Conservation (phyloP, 2,113 vertebrate species). For the Speoplatyrhinus poulsoni region DNA sequence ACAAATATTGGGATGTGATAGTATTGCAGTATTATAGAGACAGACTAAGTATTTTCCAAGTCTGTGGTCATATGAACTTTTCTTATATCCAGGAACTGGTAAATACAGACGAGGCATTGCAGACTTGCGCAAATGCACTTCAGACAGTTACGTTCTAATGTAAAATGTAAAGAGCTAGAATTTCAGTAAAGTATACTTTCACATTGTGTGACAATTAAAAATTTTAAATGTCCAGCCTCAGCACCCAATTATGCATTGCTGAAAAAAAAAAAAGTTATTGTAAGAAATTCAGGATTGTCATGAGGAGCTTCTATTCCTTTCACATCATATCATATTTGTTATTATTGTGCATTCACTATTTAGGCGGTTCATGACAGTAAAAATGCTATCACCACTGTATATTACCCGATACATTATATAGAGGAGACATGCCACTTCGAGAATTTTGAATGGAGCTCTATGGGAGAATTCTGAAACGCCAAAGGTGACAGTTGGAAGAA, state of each 20-base stretch:
- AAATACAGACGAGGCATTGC: constrained; percentile 20
- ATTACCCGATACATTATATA: constrained; percentile 6
- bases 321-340: background rate
- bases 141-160: constrained; percentile 28
- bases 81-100: constrained; percentile 25
- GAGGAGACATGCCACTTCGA: too few relatives aligned
- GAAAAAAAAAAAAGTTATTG: constrained; percentile 6
- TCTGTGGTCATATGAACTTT: constrained; percentile 38
- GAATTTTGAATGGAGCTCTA: too few relatives aligned
- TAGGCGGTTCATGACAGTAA: constrained; percentile 47
- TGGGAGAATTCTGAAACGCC: too few relatives aligned
- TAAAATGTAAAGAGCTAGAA: constrained; percentile 52
- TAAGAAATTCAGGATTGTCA: constrained; percentile 4
- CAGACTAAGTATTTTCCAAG: constrained; percentile 29
- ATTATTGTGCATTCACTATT: constrained; percentile 35
- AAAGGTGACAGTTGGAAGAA: too few relatives aligned
- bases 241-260: background rate
- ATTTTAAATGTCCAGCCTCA: constrained; percentile 15
- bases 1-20: constrained; percentile 42
- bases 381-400: constrained; percentile 31
- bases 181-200: constrained; percentile 32
- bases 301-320: background rate
- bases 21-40: constrained; percentile 40
- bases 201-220: constrained; percentile 33
- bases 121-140: constrained; percentile 12